Evolutionary conservation across 1,140 invertebrate genomes (phyloP).

Genomic region (Calliphora vicina): DNA sequence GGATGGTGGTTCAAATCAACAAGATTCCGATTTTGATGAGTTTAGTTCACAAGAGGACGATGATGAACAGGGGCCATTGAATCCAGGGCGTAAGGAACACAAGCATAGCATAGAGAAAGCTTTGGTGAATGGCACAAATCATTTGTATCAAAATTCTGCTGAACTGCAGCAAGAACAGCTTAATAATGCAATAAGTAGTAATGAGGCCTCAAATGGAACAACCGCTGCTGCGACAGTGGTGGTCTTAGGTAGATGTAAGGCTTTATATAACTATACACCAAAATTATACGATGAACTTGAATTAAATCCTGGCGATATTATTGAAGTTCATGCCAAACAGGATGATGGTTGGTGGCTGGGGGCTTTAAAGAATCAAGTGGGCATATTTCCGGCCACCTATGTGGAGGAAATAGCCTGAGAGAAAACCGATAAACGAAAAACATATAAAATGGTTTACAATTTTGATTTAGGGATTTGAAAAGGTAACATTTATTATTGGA

Average conservation of each 20-base stretch:
- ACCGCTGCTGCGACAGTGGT: slow-evolving; percentile 49
- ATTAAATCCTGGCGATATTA: slow-evolving; percentile 83
- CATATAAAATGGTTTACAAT: slow-evolving; percentile 44
- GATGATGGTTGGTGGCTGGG: slow-evolving; percentile 96
- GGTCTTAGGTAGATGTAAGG: slow-evolving; percentile 75
- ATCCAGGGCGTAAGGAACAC: slow-evolving; percentile 36
- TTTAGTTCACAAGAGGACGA: slow-evolving; percentile 75
- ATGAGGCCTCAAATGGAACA: slow-evolving; percentile 47
- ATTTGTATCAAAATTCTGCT: slow-evolving; percentile 55
- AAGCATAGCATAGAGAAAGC: slow-evolving; percentile 37
- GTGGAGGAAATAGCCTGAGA: slow-evolving; percentile 72
- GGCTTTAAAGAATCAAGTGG: slow-evolving; percentile 82
- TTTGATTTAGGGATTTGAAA: background rate
- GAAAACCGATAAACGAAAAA: no score
- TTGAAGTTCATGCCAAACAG: slow-evolving; percentile 89
- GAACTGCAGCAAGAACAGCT: slow-evolving; percentile 48
- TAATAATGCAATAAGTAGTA: background rate
- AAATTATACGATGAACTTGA: slow-evolving; percentile 89
- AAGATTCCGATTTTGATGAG: slow-evolving; percentile 82
- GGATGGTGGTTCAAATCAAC: slow-evolving; percentile 83
- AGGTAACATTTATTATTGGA: no score
- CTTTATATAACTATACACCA: slow-evolving; percentile 87
- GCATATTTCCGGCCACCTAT: slow-evolving; percentile 93
- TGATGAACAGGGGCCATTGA: slow-evolving; percentile 34
- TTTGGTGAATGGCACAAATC: slow-evolving; percentile 34